Evolutionary conservation across 2,797 vertebrate genomes (phyloP), one percentile per base, ranked within the genome.

Genomic region (Pterois miles): DNA sequence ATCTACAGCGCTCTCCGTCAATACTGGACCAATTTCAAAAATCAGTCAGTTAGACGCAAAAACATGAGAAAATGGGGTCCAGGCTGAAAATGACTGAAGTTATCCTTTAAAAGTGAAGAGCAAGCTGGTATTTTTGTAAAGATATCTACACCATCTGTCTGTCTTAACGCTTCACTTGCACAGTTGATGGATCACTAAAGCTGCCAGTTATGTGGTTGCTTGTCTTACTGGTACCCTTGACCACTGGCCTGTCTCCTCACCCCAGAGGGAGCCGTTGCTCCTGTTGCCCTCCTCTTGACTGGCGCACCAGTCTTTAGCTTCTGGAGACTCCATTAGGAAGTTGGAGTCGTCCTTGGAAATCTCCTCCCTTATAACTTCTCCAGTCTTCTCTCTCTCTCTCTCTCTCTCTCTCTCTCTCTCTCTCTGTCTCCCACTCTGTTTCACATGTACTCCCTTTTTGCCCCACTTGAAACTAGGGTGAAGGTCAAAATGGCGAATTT

Each of bases 401-500:
- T 11, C 74, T 67, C 68, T 31, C 70, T 11, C 57, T 78, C 85
- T 7, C 40, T 20, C 43, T 46, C 43, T 46, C 43, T 46, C 43
- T 46, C 43, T 46, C 43, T 46, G 16, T 46, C 43, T 87, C 89
- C 75, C 84, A 82, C 86, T 90, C 88, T 58, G 76, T 84, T 90
- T 83, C 81, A 67, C 52, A 23, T 74, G 78, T 74, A 34, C 74
- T 78, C 74, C 75, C 82, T 52, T 65, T 83, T 68, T 60, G 57
- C 88, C 64, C 80, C 79, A 81, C 83, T 92, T 88, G 76, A 93
- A 96, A 95, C 87, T 96, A 91, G 95, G 94, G 84, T 94, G 90
- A 86, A 94, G 95, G 95, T 95, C 94, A 93, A 86, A 90, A 91
- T 90, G 93, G 92, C 86, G 87, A 95, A 94, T 94, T 95, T 94